Percentiles rank a stretch among this genome's conserved stretches.
Conservation (phyloP, 2,888 invertebrate species). For the Lasioglossum zephyrum region DNA sequence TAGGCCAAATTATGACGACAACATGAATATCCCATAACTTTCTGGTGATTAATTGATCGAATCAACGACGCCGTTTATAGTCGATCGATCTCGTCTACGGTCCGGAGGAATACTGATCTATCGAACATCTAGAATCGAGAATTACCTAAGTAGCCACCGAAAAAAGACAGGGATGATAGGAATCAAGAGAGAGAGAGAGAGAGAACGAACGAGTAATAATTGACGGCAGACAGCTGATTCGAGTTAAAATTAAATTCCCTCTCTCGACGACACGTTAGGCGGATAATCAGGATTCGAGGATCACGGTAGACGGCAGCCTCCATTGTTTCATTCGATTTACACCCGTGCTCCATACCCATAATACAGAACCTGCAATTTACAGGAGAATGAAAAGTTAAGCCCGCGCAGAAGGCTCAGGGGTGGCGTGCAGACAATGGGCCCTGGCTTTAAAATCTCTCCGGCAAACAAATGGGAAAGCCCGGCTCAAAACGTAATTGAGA, state of each 20-base stretch:
- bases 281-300: constrained; percentile 74
- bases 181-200: not conserved
- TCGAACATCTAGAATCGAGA: not conserved
- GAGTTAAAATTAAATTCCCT: constrained; percentile 71
- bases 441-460: constrained; percentile 83
- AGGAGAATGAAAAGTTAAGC: constrained; percentile 84
- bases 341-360: constrained; percentile 77
- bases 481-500: constrained; percentile 83
- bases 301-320: constrained; percentile 71
- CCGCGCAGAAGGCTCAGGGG: constrained; percentile 80
- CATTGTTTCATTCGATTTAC: constrained; percentile 83
- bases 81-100: not conserved
- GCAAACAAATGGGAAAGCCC: constrained; percentile 82
- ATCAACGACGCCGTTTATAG: constrained; percentile 3
- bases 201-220: constrained; percentile 48
- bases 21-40: not conserved
- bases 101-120: not conserved
- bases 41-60: constrained; percentile 16
- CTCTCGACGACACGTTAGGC: constrained; percentile 71
- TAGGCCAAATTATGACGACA: not conserved
- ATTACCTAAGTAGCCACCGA: constrained; percentile 18
- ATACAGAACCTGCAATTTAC: constrained; percentile 83
- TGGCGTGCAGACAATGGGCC: constrained; percentile 81
- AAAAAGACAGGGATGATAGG: constrained; percentile 14
- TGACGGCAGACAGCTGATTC: constrained; percentile 66